Evolutionary conservation across 1,140 invertebrate species (phyloP), one percentile per base, ranked within the genome.

Genomic region (Liolophura sinensis): DNA sequence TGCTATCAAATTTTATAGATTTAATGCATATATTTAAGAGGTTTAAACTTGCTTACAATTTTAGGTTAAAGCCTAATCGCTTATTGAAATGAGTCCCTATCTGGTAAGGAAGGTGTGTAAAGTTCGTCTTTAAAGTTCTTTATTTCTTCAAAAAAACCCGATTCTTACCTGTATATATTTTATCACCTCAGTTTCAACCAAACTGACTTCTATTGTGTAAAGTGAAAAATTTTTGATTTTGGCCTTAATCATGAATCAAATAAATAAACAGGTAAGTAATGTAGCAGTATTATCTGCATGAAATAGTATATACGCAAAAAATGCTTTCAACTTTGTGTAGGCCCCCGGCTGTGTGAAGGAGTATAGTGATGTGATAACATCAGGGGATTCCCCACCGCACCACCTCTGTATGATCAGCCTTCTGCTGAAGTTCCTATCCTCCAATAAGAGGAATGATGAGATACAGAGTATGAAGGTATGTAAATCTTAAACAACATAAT

Each of bases 381-480:
- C 71, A 15, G 49, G 82, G 24, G 83, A 84, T 50, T 73, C 80
- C 27, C 73, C 72, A 22, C 60, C 68, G 25, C 75, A 79, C 66
- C 76, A 74, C 60, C 62, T 85, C 16, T 74, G 84, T 54, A 67
- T 83, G 47, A 73, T 74, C 51, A 75, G 78, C 11, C 76, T 80
- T 57, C 67, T 85, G n/a, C 60, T 86, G 27, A 81, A 79, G 46
- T 79, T 78, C 73, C 67, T 86, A 12, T 59, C 70, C n/a, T 69
- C 79, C 54, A 79, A 46, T 24, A 85, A 84, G 71, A 69, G 79
- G 27, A 69, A 66, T 9, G 77, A 82, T 54, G 52, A 75, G 20
- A 72, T 86, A 18, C 52, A 75, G 15, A 78, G 83, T 65, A 71
- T 78, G 56, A 86, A 86, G 79, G 85, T 85, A 73, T 64, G 60